phyloP scores from a whole-genome alignment of 2,797 vertebrate species.

The Orestias chungarensis region DNA sequence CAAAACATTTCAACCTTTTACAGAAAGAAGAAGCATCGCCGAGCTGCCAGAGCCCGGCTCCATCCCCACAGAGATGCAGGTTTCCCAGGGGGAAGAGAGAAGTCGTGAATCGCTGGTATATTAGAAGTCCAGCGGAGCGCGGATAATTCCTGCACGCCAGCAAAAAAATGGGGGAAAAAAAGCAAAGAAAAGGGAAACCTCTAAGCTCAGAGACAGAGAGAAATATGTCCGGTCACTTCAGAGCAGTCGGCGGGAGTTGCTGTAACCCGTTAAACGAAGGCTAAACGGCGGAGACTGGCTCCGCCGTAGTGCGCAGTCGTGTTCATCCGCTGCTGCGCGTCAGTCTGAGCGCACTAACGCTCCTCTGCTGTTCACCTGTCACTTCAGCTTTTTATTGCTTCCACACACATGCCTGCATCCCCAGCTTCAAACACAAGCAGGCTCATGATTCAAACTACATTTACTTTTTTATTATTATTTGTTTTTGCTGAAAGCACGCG shows the following conservation, averaged over 20 bases:
- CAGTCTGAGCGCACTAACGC: conserved; percentile 30
- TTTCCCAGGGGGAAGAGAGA: conserved; percentile 8
- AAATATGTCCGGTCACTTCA: conserved; percentile 50
- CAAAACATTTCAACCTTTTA: neutral
- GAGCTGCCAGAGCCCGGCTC: conserved; percentile 31
- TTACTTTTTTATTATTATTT: neutral
- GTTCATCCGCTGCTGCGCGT: conserved; percentile 28
- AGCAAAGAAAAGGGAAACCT: too few species aligned
- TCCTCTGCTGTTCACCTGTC: conserved; percentile 23
- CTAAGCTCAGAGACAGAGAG: conserved; percentile 9
- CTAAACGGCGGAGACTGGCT: neutral
- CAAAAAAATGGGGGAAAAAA: too few species aligned
- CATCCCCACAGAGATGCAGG: conserved; percentile 34
- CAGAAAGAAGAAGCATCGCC: conserved; percentile 14
- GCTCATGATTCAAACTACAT: neutral
- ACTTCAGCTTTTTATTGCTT: conserved; percentile 5
- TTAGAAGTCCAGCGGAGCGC: conserved; percentile 45
- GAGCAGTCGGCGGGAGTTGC: conserved; percentile 42
- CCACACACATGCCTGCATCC: neutral
- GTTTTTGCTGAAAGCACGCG: neutral
- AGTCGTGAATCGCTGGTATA: conserved; percentile 15
- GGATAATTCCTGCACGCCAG: conserved; percentile 8
- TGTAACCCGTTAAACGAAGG: neutral
- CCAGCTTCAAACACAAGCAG: neutral
- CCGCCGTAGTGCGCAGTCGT: neutral